Evolutionary conservation across 2,888 invertebrate species (phyloP).

Genomic region (Labia minor): DNA sequence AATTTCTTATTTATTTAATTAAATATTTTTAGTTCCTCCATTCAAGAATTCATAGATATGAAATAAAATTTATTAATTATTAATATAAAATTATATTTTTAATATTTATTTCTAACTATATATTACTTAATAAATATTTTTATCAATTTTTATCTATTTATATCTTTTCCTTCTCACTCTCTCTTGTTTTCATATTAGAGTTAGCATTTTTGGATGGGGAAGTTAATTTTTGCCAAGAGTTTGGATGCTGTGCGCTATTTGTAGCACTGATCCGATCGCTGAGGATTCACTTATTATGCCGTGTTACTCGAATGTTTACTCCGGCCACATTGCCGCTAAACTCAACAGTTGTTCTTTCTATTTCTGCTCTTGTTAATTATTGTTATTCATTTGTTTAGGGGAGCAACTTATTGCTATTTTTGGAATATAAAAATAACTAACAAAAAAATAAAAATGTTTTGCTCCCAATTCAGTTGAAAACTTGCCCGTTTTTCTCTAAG

Average conservation of each 20-base stretch:
- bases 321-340: not conserved
- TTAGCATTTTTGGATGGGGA: not conserved
- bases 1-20: no score
- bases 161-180: no score
- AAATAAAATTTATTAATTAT: no score
- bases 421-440: conserved; percentile 1
- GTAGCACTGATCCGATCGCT: not conserved
- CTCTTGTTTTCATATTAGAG: not conserved
- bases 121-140: no score
- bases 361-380: not conserved
- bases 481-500: not conserved
- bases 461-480: not conserved
- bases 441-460: not conserved
- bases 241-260: conserved; percentile 4
- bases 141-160: no score
- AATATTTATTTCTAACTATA: no score
- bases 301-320: conserved; percentile 13
- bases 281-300: not conserved
- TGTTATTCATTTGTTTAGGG: no score
- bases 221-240: conserved; percentile 13
- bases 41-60: no score
- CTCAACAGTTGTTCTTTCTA: not conserved
- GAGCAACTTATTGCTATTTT: not conserved
- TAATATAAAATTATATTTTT: no score
- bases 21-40: no score